Evolutionary conservation across 2,113 vertebrate genomes (phyloP).

Genomic region (Chiloscyllium plagiosum): DNA sequence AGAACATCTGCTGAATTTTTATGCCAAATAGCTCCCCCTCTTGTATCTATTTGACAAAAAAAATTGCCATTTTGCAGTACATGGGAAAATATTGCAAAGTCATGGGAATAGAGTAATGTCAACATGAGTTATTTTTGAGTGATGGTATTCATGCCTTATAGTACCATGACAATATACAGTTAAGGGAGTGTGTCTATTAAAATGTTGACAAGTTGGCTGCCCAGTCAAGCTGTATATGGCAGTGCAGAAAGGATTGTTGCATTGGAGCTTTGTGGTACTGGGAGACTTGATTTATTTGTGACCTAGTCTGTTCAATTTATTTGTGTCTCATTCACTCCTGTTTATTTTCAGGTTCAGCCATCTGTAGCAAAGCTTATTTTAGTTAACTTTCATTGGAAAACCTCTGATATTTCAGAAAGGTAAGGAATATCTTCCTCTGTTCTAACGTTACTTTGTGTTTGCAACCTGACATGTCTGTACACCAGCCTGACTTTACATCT

Average conservation of each 20-base stretch:
- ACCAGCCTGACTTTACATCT: neutral
- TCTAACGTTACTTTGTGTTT: neutral
- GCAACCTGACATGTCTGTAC: neutral
- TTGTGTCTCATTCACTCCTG: conserved; percentile 37
- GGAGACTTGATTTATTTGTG: neutral
- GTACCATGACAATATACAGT: neutral
- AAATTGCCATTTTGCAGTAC: neutral
- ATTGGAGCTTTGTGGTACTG: neutral
- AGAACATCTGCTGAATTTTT: neutral
- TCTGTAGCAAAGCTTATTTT: conserved; percentile 95
- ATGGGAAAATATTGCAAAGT: neutral
- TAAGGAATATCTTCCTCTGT: conserved; percentile 50
- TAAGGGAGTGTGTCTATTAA: neutral
- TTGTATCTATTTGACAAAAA: neutral
- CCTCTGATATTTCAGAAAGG: conserved; percentile 93
- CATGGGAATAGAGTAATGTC: neutral
- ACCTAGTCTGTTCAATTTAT: neutral
- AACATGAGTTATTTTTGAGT: neutral
- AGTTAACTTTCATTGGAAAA: conserved; percentile 97
- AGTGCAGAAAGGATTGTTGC: neutral
- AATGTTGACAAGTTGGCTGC: neutral
- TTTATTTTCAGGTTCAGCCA: conserved; percentile 74
- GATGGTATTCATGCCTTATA: neutral
- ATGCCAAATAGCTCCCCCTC: neutral
- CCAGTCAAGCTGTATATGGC: neutral